Evolutionary conservation across 1,140 invertebrate genomes (phyloP).

Genomic region (Drosophila navojoa): DNA sequence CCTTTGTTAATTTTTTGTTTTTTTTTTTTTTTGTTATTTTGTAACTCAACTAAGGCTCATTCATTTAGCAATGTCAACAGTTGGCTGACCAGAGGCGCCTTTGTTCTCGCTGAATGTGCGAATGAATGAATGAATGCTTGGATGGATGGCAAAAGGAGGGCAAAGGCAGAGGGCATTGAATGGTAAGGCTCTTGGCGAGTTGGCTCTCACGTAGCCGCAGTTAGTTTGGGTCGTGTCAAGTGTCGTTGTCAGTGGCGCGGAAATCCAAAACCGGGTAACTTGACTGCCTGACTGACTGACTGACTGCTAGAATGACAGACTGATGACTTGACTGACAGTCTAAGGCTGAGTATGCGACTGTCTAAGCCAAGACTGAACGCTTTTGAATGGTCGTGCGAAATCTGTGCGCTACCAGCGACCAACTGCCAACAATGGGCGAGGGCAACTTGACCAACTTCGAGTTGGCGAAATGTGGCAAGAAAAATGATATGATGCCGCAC

Average conservation of each 20-base stretch:
- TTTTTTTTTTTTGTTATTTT: conserved; percentile 59
- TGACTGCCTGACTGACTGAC: conserved; percentile 26
- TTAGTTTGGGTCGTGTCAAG: conserved; percentile 74
- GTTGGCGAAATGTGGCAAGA: conserved; percentile 50
- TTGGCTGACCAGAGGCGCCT: conserved; percentile 74
- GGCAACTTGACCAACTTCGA: conserved; percentile 36
- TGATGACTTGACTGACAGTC: conserved; percentile 6
- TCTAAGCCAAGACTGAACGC: conserved; percentile 17
- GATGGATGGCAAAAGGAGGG: conserved; percentile 9
- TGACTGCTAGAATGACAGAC: conserved; percentile 30
- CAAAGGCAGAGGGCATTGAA: conserved; percentile 9
- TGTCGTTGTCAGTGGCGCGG: conserved; percentile 59
- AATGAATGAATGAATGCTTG: conserved; percentile 46
- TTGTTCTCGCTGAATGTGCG: conserved; percentile 59
- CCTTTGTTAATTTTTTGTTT: neutral
- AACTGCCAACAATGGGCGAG: conserved; percentile 18
- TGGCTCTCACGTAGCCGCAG: conserved; percentile 44
- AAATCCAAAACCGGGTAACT: conserved; percentile 63
- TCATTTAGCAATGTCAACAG: conserved; percentile 82
- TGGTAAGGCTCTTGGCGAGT: conserved; percentile 13
- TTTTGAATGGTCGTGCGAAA: conserved; percentile 56
- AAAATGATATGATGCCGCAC: conserved; percentile 62
- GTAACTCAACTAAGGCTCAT: conserved; percentile 77
- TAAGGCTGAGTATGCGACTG: conserved; percentile 1
- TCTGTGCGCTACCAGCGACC: conserved; percentile 47